Conservation (phyloP, 2,797 vertebrate genomes). For the Hipposideros larvatus region DNA sequence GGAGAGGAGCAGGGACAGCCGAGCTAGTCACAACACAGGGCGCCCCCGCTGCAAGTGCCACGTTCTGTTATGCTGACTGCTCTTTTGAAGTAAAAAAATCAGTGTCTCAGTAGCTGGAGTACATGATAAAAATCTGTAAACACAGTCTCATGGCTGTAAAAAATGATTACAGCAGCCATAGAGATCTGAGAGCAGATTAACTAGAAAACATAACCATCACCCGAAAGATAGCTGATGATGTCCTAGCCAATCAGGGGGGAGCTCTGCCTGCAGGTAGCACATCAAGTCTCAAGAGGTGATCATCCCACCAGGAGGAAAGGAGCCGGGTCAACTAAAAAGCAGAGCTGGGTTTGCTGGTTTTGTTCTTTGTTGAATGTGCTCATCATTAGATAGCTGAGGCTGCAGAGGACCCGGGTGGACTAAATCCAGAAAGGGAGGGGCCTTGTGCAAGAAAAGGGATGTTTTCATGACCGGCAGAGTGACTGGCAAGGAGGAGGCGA, state of each 20-base stretch:
- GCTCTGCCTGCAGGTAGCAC: neutral
- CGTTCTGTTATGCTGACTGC: too few species aligned
- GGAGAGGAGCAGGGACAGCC: neutral
- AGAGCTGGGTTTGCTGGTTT: neutral
- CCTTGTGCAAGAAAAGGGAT: fast-evolving
- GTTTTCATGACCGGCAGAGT: fast-evolving
- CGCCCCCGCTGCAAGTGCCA: fast-evolving
- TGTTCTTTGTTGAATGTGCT: neutral
- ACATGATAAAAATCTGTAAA: neutral
- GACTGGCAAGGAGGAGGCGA: fast-evolving
- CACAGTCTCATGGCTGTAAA: neutral
- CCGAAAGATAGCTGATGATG: neutral
- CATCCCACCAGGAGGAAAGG: neutral
- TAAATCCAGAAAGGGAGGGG: neutral
- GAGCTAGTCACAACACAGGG: neutral
- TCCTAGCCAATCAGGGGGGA: neutral
- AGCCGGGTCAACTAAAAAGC: neutral
- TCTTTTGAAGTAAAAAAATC: neutral
- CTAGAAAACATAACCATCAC: neutral
- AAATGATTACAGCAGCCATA: neutral
- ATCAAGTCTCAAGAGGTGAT: neutral
- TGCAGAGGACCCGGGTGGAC: neutral
- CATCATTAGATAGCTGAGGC: neutral
- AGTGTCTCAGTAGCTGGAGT: neutral
- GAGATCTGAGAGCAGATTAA: neutral